Base-by-base conservation (phyloP, 1,140 invertebrate genomes). In the Cotesia chilonis region DNA sequence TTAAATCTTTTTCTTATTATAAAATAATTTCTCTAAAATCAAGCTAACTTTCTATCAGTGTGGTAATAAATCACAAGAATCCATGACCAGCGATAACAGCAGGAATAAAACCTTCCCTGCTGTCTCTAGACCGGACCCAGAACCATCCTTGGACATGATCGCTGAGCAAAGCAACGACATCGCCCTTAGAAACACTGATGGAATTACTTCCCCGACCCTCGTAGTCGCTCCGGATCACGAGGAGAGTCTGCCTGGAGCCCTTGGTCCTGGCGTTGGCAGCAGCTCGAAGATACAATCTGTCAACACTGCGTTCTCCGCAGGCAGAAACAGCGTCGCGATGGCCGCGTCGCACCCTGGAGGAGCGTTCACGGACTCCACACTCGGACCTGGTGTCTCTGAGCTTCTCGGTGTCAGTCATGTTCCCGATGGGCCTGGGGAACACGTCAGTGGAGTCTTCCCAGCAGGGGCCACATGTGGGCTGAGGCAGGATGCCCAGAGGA, bases 391-490 rank as follows among this genome's bases (percentile, higher is more conserved):
- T 86, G 41, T 84, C 84, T 17, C 86, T 84, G 12, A 89, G 55
- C 71, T 93, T 93, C 78, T 93, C 91, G 1, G 88, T 92, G 77
- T 94, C 92, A 0, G 92, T 93, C 82, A 92, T 89, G 78, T 92
- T 93, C 4, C 92, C 86, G 6, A 84, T 75, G 0, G 93, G 92
- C 38, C 89, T 89, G 0, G 92, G 92, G 79, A 94, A 94, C 47
- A 94, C 89, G 81, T 94, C 93, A 0, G 92, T 92, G 67, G 91
- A 92, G 72, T 92, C 92, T 82, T 94, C 92, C 93, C 93, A 94
- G 76, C 92, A 94, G 3, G 91, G 91, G 0, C 89, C 88, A 64
- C 88, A 88, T 75, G 88, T 89, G 64, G 82, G 75, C 37, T 86
- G 84, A 1, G 90, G 92, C 68, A 92, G 78, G 74, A 93, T 92